Conservation (phyloP, 2,797 vertebrate species). For the Acanthiza pusilla region DNA sequence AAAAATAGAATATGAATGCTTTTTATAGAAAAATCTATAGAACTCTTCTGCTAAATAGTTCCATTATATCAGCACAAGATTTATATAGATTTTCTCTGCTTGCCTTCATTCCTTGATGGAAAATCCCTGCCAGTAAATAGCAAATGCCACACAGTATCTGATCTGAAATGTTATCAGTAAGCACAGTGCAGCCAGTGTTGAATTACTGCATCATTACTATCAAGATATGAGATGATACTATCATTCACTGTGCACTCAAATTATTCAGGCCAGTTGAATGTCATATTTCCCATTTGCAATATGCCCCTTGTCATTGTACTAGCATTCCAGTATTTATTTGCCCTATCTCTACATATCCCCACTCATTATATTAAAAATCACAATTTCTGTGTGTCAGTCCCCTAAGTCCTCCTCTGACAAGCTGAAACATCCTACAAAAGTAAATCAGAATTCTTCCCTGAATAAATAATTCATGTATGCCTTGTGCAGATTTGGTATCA, state of each 20-base stretch:
- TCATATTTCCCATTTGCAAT: neutral
- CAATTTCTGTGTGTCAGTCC: neutral
- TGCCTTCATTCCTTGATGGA: neutral
- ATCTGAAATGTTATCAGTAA: conserved; percentile 14
- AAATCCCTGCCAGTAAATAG: neutral
- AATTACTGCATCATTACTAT: neutral
- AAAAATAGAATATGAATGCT: neutral
- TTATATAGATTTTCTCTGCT: conserved; percentile 20
- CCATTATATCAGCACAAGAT: neutral
- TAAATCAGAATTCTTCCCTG: neutral
- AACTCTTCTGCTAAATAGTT: neutral
- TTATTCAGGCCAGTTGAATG: neutral
- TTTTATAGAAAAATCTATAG: neutral
- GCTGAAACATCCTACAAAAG: neutral
- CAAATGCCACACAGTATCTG: neutral
- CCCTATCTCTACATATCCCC: neutral
- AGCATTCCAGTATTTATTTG: neutral
- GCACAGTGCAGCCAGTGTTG: neutral
- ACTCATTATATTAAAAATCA: neutral
- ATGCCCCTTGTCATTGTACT: neutral
- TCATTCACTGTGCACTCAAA: neutral
- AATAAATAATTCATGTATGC: neutral
- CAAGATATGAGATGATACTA: neutral
- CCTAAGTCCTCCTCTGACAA: neutral
- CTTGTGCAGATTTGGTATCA: neutral